Evolutionary conservation across 2,888 invertebrate species (phyloP).

Genomic region (Drosophila anceps): DNA sequence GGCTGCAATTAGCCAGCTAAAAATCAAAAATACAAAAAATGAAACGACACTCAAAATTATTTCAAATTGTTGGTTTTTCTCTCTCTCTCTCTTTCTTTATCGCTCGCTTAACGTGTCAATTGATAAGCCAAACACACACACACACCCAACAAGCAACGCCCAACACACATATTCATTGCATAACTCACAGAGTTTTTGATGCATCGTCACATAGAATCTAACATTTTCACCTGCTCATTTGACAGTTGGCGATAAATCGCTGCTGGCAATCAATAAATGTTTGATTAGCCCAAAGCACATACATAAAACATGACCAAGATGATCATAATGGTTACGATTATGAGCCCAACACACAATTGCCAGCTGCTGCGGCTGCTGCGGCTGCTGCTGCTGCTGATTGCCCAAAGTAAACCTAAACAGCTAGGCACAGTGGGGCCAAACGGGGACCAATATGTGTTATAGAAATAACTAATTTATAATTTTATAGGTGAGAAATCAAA

Average conservation of each 20-base stretch:
- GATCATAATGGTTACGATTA: conserved; percentile 36
- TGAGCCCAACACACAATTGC: conserved; percentile 20
- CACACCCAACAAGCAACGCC: conserved; percentile 22
- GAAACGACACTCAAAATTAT: conserved; percentile 23
- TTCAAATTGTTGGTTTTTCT: conserved; percentile 19
- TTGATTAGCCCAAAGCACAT: conserved; percentile 68
- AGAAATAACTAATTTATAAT: no score
- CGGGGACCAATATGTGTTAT: background rate
- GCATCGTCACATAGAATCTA: conserved; percentile 51
- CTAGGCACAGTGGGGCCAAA: conserved; percentile 48
- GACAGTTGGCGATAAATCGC: conserved; percentile 38
- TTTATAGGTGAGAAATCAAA: no score
- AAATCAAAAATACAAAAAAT: conserved; percentile 8
- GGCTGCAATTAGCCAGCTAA: conserved; percentile 64
- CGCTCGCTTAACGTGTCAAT: conserved; percentile 16
- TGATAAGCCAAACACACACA: conserved; percentile 16
- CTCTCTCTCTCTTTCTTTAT: background rate
- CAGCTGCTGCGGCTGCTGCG: conserved; percentile 5
- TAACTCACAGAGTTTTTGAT: conserved; percentile 13
- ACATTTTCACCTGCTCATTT: conserved; percentile 50
- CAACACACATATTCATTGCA: conserved; percentile 17
- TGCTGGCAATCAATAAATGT: conserved; percentile 51
- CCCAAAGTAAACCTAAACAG: conserved; percentile 22
- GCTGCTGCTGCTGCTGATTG: conserved; percentile 42
- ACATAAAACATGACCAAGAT: conserved; percentile 69